Percentiles rank a stretch among this genome's conserved stretches.
These are phyloP conservation scores for Xiphophorus hellerii DNA, from an alignment of 2,113 vertebrate genomes.

Conservation along the genomic window DNA sequence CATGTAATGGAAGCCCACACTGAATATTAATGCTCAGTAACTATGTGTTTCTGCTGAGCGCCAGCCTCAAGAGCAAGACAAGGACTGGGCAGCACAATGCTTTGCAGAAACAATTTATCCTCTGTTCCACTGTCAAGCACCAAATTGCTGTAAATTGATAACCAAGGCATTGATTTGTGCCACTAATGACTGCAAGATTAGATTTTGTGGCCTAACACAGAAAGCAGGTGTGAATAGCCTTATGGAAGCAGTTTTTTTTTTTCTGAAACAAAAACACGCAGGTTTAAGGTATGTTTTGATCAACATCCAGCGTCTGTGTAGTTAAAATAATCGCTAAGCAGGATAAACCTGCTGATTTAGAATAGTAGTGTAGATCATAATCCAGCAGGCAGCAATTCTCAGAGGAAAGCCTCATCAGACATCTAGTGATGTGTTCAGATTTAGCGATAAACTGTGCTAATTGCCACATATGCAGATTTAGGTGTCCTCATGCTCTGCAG, in stretches of 20 bases:
- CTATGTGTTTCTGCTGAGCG: constrained; percentile 46
- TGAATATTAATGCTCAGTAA: constrained; percentile 73
- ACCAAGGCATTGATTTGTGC: constrained; percentile 27
- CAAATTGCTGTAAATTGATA: constrained; percentile 45
- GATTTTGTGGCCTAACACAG: constrained; percentile 8
- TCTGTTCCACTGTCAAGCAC: constrained; percentile 40
- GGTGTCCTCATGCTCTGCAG: constrained; percentile 16
- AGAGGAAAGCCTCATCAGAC: constrained; percentile 59
- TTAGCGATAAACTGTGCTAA: constrained; percentile 67
- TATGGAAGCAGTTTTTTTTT: constrained; percentile 8
- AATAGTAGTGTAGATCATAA: constrained; percentile 38
- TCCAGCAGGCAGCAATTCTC: constrained; percentile 55
- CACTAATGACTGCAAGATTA: constrained; percentile 23
- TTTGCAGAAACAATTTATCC: constrained; percentile 50
- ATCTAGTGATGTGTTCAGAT: constrained; percentile 58
- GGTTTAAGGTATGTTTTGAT: constrained; percentile 6
- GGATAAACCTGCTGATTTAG: constrained; percentile 37
- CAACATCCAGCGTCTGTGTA: constrained; percentile 9
- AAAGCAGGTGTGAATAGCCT: not conserved
- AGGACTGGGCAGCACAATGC: constrained; percentile 53
- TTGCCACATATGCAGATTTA: constrained; percentile 56
- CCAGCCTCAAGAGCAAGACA: constrained; percentile 51
- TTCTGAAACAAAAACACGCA: constrained; percentile 25
- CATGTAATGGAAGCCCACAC: constrained; percentile 52
- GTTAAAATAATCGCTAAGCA: constrained; percentile 37